A percentile compares a stretch with the other conserved stretches of the same genome.
These are phyloP conservation scores for Lutraria rhynchaena DNA, from an alignment of 1,140 invertebrate genomes.

Conservation along the genomic window DNA sequence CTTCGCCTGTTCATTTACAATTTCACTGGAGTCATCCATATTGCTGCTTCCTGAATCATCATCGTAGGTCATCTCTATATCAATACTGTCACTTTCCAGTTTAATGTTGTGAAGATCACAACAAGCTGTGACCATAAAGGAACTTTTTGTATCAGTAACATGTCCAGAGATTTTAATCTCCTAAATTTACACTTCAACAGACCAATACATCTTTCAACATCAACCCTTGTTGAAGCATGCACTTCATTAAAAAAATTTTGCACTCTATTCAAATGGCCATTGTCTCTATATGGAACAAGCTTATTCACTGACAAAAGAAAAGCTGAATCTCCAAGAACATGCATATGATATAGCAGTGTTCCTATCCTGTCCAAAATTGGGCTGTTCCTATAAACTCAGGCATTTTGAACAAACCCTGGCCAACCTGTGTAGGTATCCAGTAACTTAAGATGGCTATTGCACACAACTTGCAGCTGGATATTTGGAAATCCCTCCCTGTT, in stretches of 20 bases:
- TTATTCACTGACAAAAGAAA: background rate
- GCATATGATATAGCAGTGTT: background rate
- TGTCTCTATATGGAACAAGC: conserved; percentile 51
- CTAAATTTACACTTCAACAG: conserved; percentile 38
- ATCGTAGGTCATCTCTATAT: no score
- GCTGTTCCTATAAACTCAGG: conserved; percentile 58
- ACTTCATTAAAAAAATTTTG: conserved; percentile 32
- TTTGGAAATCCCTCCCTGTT: conserved; percentile 41
- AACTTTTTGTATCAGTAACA: background rate
- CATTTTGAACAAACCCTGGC: conserved; percentile 56
- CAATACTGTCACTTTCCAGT: no score
- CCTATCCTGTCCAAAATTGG: conserved; percentile 25
- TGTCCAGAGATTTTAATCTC: conserved; percentile 27
- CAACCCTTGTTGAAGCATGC: conserved; percentile 16
- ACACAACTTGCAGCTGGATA: conserved; percentile 59
- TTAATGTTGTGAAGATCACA: conserved; percentile 44
- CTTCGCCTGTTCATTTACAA: no score
- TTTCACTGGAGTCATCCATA: no score
- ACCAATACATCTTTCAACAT: conserved; percentile 39
- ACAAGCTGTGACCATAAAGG: conserved; percentile 13
- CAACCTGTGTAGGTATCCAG: conserved; percentile 50
- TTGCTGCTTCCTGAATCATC: no score
- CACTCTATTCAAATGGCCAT: conserved; percentile 25
- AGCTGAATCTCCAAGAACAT: conserved; percentile 23
- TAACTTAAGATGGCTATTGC: conserved; percentile 47